A percentile compares a stretch with the other conserved stretches of the same genome.
Conservation (phyloP, 2,113 vertebrate genomes). For the Sylvietta virens region DNA sequence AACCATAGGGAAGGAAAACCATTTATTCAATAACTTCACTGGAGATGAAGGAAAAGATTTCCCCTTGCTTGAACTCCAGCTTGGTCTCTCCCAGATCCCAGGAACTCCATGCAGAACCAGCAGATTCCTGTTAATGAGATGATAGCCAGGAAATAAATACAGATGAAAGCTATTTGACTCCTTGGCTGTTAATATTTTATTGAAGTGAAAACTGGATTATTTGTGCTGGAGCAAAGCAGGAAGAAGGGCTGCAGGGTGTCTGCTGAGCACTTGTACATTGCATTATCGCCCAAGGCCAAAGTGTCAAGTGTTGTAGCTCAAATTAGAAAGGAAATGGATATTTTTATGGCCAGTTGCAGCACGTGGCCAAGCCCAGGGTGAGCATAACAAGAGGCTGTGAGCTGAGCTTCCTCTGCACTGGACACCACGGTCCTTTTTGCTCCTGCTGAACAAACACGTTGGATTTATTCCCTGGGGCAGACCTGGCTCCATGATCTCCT, state of each 20-base stretch:
- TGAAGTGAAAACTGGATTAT: neutral
- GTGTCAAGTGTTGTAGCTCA: constrained; percentile 23
- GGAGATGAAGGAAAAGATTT: neutral
- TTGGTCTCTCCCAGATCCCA: neutral
- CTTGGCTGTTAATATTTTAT: neutral
- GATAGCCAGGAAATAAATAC: neutral
- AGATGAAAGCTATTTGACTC: neutral
- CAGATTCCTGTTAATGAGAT: neutral
- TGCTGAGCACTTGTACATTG: neutral
- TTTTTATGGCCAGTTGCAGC: constrained; percentile 26
- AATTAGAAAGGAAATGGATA: constrained; percentile 45
- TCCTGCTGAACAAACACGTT: neutral
- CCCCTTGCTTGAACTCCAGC: neutral
- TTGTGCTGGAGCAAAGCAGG: neutral
- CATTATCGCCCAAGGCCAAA: constrained; percentile 24
- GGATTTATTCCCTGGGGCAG: neutral
- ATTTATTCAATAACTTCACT: neutral
- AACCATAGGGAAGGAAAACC: neutral
- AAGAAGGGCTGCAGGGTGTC: neutral
- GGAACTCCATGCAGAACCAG: neutral
- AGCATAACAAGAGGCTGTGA: neutral
- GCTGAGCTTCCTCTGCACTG: neutral
- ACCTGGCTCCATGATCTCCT: neutral
- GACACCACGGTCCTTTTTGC: neutral
- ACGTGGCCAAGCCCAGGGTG: neutral